Percentiles rank a stretch among this genome's conserved stretches.
phyloP scores from a whole-genome alignment of 2,888 invertebrate genomes.

The Strigamia maritima region DNA sequence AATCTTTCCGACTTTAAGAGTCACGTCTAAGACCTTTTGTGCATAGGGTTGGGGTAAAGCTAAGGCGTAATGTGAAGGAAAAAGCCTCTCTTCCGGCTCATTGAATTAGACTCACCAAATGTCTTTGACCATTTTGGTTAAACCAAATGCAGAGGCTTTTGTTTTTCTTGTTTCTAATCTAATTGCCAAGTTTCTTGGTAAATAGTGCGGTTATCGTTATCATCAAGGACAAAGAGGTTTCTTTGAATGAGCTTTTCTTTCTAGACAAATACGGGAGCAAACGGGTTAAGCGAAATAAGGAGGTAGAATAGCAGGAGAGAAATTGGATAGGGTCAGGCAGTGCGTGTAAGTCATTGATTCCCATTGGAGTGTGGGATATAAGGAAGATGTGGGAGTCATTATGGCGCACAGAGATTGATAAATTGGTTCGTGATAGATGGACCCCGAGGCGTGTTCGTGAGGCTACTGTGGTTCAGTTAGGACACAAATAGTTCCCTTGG shows the following conservation, averaged over 20 bases:
- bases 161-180: constrained; percentile 11
- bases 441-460: background rate
- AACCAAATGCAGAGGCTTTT: constrained; percentile 1
- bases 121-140: constrained; percentile 19
- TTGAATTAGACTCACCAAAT: constrained; percentile 19
- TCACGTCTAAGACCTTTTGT: background rate
- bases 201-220: constrained; percentile 7
- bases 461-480: background rate
- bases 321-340: background rate
- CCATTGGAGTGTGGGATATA: constrained; percentile 15
- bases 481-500: constrained; percentile 19
- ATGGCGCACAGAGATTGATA: background rate
- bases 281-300: background rate
- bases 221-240: constrained; percentile 12
- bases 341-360: constrained; percentile 15
- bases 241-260: background rate
- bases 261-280: background rate
- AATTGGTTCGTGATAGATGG: background rate
- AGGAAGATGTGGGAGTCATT: constrained; percentile 11
- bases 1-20: constrained; percentile 7
- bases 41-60: constrained; percentile 2
- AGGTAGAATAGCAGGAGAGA: background rate
- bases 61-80: constrained; percentile 11
- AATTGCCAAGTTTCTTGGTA: constrained; percentile 11
- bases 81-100: constrained; percentile 3